Evolutionary conservation across 2,888 invertebrate genomes (phyloP), one percentile per base, ranked within the genome.

Genomic region (Lymantria monacha): DNA sequence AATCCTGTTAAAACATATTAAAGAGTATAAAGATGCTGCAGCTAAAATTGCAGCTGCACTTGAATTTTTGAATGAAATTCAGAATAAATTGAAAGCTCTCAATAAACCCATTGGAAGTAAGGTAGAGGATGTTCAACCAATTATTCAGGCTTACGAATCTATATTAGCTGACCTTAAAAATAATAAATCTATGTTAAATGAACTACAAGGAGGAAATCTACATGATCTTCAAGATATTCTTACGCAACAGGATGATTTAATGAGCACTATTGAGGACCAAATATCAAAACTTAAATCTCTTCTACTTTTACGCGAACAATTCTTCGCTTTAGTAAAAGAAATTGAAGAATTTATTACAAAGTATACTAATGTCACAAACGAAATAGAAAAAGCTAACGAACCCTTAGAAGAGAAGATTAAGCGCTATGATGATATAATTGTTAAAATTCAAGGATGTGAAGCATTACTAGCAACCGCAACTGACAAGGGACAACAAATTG

Each of bases 401-500:
- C 94, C 96, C 0, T 93, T 96, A 9, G 96, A 97, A 76, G 97
- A 97, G 41, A 97, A 97, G 77, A 97, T 98, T 47, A 95, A 95
- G 70, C 94, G 95, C 48, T 97, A 97, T 69, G 96, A 97, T 72
- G 96, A 97, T 62, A 94, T 97, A 0, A 96, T 97, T 58, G 86
- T 94, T 0, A 96, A 96, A 74, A 97, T 98, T 48, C 97, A 97
- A 86, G 97, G 97, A 70, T 97, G 96, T 76, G 98, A 98, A 81
- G 97, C 97, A 9, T 91, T 96, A 36, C 84, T 98, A 9, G 96
- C 97, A 0, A 94, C 96, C 7, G 97, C 98, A 0, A 95, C 95
- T 11, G 98, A 98, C 74, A 98, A 98, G 79, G 98, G 98, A 0
- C 96, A 97, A 73, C 97, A 97, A 80, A 98, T 98, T 33, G 97